Conservation (phyloP, 1,140 invertebrate genomes). For the Leptinotarsa undecemlineata region DNA sequence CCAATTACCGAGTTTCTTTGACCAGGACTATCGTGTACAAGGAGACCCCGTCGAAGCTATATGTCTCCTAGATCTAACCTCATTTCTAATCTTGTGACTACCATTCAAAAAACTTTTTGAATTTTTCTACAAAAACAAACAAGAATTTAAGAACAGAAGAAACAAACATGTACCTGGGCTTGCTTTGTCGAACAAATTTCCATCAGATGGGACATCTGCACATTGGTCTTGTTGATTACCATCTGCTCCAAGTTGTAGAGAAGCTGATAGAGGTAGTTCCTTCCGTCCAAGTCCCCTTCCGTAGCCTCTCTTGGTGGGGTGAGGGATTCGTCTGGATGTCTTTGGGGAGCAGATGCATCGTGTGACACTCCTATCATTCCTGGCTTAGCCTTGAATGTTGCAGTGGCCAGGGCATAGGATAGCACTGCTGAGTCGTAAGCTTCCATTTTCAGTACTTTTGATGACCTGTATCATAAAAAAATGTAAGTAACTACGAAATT, state of each 20-base stretch:
- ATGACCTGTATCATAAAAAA: slow-evolving; percentile 55
- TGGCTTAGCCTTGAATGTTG: slow-evolving; percentile 54
- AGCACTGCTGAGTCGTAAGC: slow-evolving; percentile 57
- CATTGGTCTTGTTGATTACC: slow-evolving; percentile 45
- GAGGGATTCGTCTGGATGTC: slow-evolving; percentile 53
- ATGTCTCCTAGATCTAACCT: no score
- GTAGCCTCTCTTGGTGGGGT: slow-evolving; percentile 47
- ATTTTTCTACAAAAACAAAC: not conserved
- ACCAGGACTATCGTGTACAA: no score
- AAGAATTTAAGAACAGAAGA: no score
- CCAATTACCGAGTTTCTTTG: no score
- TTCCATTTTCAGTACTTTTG: slow-evolving; percentile 67
- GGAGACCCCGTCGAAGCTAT: no score
- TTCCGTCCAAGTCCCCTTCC: slow-evolving; percentile 32
- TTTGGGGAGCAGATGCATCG: slow-evolving; percentile 46
- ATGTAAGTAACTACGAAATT: no score
- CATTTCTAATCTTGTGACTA: no score
- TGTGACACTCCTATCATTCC: slow-evolving; percentile 33
- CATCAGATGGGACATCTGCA: slow-evolving; percentile 51
- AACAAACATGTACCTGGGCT: slow-evolving; percentile 41
- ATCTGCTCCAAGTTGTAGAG: slow-evolving; percentile 48
- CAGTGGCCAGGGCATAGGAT: slow-evolving; percentile 56
- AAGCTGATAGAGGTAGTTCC: slow-evolving; percentile 43
- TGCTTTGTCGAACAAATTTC: slow-evolving; percentile 51
- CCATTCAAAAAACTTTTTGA: no score